Evolutionary conservation across 23 tunicate species (phyloP).

Genomic region (Phallusia fumigata): DNA sequence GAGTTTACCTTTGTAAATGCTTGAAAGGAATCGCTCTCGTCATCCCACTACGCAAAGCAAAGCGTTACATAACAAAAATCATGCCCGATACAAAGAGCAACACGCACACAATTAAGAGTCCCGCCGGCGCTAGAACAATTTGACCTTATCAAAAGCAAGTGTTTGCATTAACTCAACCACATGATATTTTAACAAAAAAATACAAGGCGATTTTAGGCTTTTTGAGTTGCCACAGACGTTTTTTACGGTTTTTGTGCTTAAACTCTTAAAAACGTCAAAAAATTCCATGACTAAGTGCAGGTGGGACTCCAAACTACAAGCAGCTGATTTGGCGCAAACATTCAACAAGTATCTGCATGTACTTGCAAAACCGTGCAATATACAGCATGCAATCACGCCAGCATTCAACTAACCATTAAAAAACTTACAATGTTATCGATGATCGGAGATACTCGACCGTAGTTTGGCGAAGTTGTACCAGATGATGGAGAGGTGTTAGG

Average conservation of each 20-base stretch:
- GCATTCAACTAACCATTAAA: not conserved
- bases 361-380: not conserved
- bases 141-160: no score
- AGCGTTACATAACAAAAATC: not conserved
- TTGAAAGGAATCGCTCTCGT: not conserved
- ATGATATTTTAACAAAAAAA: no score
- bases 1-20: no score
- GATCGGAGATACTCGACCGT: not conserved
- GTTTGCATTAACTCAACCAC: no score
- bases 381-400: not conserved
- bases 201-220: no score
- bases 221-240: no score
- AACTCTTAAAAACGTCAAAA: no score
- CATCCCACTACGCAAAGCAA: slow-evolving; percentile 13
- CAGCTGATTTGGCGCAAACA: no score
- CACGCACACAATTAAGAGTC: not conserved
- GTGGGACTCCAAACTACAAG: no score
- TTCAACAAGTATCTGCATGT: not conserved
- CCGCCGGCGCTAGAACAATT: no score
- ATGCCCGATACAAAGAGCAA: not conserved
- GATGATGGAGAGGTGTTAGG: slow-evolving; percentile 22
- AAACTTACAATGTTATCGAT: not conserved
- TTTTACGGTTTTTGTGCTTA: no score
- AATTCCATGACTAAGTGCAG: no score
- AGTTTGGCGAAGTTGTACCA: slow-evolving; percentile 14